Evolutionary conservation across 2,888 invertebrate species (phyloP).

Genomic region (Alsophila aescularia): DNA sequence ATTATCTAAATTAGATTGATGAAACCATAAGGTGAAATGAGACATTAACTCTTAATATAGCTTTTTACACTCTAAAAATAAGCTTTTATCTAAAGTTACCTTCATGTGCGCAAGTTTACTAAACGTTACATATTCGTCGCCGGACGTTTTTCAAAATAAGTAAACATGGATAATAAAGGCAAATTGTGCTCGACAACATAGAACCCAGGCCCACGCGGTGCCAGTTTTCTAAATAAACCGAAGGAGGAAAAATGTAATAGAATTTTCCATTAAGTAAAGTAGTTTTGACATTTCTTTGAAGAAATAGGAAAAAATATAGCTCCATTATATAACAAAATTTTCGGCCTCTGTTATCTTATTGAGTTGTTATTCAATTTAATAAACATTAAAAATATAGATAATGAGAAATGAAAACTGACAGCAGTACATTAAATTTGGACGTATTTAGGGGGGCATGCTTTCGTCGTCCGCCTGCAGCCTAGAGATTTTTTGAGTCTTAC

Average conservation of each 20-base stretch:
- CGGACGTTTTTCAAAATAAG: not conserved
- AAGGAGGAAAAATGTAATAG: constrained; percentile 8
- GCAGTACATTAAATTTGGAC: too few species aligned
- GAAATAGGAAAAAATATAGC: constrained; percentile 18
- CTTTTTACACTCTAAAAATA: not conserved
- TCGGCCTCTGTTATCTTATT: constrained; percentile 1
- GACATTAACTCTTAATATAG: too few species aligned
- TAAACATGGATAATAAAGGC: not conserved
- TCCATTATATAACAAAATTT: constrained; percentile 2
- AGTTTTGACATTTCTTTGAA: constrained; percentile 26
- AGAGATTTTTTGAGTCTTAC: too few species aligned
- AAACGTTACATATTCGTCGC: not conserved
- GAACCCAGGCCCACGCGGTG: not conserved
- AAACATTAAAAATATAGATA: not conserved
- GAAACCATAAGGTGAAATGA: too few species aligned
- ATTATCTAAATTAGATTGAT: too few species aligned
- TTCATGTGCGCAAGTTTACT: not conserved
- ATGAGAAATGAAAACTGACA: too few species aligned
- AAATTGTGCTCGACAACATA: constrained; percentile 6
- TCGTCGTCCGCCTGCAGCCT: too few species aligned
- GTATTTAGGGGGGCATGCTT: too few species aligned
- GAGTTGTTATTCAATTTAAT: not conserved
- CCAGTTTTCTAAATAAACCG: constrained; percentile 17
- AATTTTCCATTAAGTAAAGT: constrained; percentile 17
- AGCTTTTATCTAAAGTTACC: not conserved